phyloP scores from a whole-genome alignment of 2,888 invertebrate genomes.

The Drosophila mayaguana region DNA sequence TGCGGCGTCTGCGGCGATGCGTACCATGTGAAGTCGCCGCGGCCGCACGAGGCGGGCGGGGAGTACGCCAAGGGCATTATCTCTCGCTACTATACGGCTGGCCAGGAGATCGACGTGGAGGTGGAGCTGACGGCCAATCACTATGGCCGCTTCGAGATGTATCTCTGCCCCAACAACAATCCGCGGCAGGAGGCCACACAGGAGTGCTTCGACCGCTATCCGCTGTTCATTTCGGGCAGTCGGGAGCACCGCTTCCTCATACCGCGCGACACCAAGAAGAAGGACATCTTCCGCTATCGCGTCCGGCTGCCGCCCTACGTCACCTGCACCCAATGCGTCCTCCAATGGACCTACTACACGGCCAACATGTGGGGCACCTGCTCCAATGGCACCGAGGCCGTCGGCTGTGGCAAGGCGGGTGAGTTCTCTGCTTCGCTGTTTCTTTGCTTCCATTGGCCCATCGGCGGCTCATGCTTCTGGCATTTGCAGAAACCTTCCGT shows the following conservation, averaged over 20 bases:
- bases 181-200: slow-evolving; percentile 91
- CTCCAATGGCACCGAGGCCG: slow-evolving; percentile 93
- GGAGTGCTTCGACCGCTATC: slow-evolving; percentile 93
- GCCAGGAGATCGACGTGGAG: slow-evolving; percentile 94
- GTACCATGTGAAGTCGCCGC: slow-evolving; percentile 88
- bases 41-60: slow-evolving; percentile 96
- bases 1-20: slow-evolving; percentile 97
- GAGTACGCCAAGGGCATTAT: slow-evolving; percentile 94
- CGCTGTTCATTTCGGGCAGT: slow-evolving; percentile 90
- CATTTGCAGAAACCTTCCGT: slow-evolving; percentile 90
- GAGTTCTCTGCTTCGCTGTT: slow-evolving; percentile 10
- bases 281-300: slow-evolving; percentile 88
- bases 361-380: slow-evolving; percentile 96
- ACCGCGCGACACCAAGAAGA: slow-evolving; percentile 90
- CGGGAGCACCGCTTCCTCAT: slow-evolving; percentile 90
- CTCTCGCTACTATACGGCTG: slow-evolving; percentile 91
- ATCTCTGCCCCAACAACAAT: slow-evolving; percentile 94
- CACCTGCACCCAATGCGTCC: slow-evolving; percentile 94
- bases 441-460: no score
- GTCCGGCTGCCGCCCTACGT: slow-evolving; percentile 92
- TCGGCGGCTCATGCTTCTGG: not conserved
- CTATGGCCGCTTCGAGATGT: slow-evolving; percentile 93
- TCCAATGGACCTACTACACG: slow-evolving; percentile 97
- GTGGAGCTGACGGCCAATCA: slow-evolving; percentile 96
- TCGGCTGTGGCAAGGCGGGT: slow-evolving; percentile 93